Evolutionary conservation across 2,888 invertebrate species (phyloP).

Genomic region (Ochropacha duplaris): DNA sequence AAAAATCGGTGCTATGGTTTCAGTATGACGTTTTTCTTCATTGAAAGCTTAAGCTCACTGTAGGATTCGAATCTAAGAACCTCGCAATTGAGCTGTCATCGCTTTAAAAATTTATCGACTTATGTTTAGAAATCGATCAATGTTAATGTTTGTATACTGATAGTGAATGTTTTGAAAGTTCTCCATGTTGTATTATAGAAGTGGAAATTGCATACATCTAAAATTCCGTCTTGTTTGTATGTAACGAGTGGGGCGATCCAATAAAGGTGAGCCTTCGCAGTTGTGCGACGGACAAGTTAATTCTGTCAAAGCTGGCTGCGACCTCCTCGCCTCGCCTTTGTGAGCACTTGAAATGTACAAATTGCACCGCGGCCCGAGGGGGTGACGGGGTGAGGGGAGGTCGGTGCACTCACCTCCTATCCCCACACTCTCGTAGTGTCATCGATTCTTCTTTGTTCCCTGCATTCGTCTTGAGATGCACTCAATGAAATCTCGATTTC

Average conservation of each 20-base stretch:
- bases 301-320: constrained; percentile 80
- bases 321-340: constrained; percentile 79
- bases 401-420: constrained; percentile 70
- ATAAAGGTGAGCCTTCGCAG: constrained; percentile 71
- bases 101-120: too few species aligned
- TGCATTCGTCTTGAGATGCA: constrained; percentile 79
- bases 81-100: too few species aligned
- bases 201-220: constrained; percentile 34
- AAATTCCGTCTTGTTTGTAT: constrained; percentile 49
- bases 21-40: too few species aligned
- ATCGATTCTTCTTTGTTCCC: constrained; percentile 81
- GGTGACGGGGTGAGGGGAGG: constrained; percentile 69
- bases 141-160: too few species aligned
- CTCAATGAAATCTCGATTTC: constrained; percentile 74
- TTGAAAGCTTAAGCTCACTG: too few species aligned
- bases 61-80: too few species aligned
- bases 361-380: constrained; percentile 76
- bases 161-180: neutral
- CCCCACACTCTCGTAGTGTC: constrained; percentile 65
- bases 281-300: constrained; percentile 78
- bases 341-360: constrained; percentile 83
- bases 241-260: constrained; percentile 55
- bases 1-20: too few species aligned
- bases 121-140: too few species aligned
- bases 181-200: constrained; percentile 6